Evolutionary conservation across 2,888 invertebrate genomes (phyloP).

Genomic region (Entomobrya proxima): DNA sequence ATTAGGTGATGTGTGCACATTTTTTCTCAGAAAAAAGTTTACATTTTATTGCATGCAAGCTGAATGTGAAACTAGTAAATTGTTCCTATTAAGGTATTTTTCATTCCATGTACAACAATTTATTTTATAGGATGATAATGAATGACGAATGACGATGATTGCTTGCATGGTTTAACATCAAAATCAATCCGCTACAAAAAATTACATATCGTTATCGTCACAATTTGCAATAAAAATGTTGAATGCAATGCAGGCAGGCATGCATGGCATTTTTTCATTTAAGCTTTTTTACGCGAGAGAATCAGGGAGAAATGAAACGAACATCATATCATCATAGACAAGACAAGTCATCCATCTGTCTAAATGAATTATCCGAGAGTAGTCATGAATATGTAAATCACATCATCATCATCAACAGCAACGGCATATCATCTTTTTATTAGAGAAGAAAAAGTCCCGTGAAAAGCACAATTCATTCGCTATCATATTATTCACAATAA

Average conservation of each 20-base stretch:
- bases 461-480: constrained; percentile 18
- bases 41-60: constrained; percentile 57
- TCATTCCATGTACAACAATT: constrained; percentile 20
- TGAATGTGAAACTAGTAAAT: constrained; percentile 58
- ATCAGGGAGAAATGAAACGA: neutral
- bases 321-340: constrained; percentile 28
- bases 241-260: constrained; percentile 15
- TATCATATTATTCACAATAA: constrained; percentile 28
- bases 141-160: constrained; percentile 45
- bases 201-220: constrained; percentile 51
- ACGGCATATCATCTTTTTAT: constrained; percentile 13
- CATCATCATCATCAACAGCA: constrained; percentile 46
- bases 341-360: constrained; percentile 63
- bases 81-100: constrained; percentile 41
- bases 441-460: neutral
- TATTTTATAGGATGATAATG: constrained; percentile 36
- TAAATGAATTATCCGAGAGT: constrained; percentile 62
- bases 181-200: constrained; percentile 45
- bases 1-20: constrained; percentile 37
- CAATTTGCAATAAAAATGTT: constrained; percentile 55
- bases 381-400: constrained; percentile 68
- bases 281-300: neutral
- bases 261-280: constrained; percentile 30
- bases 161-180: constrained; percentile 26
- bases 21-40: constrained; percentile 2